These are phyloP conservation scores for Karalla daura DNA, from an alignment of 2,797 vertebrate species.

Conservation along the genomic window DNA sequence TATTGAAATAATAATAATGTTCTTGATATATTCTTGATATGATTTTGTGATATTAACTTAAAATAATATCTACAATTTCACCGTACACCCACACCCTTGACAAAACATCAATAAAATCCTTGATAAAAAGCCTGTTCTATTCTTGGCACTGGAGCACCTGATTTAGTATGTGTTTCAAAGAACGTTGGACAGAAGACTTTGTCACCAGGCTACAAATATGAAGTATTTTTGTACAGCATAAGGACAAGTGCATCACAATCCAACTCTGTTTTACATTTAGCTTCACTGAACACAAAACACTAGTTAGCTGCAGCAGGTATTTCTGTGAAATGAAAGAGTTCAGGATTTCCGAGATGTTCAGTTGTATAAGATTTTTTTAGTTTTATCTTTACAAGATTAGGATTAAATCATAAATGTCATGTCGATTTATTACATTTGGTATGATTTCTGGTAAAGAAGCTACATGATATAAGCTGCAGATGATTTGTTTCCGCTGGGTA, in stretches of 20 bases:
- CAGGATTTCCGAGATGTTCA: neutral
- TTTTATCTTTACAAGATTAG: neutral
- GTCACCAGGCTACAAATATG: neutral
- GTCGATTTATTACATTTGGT: neutral
- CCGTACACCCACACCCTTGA: no score
- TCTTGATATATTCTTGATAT: no score
- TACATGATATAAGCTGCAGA: no score
- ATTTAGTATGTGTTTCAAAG: neutral
- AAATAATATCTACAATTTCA: no score
- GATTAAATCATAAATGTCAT: neutral
- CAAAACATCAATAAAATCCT: no score
- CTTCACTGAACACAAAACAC: no score
- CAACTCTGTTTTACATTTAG: no score
- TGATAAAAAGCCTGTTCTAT: no score
- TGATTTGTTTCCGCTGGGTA: no score
- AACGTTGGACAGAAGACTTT: neutral
- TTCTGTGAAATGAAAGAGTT: no score
- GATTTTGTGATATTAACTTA: no score
- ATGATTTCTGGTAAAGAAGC: neutral
- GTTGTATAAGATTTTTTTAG: neutral
- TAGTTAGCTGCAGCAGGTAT: neutral
- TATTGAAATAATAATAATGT: no score
- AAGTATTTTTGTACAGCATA: neutral
- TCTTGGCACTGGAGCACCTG: neutral
- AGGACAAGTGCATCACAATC: neutral